These are phyloP conservation scores for Cheirogaleus medius DNA, from an alignment of 2,113 vertebrate species.

Conservation along the genomic window DNA sequence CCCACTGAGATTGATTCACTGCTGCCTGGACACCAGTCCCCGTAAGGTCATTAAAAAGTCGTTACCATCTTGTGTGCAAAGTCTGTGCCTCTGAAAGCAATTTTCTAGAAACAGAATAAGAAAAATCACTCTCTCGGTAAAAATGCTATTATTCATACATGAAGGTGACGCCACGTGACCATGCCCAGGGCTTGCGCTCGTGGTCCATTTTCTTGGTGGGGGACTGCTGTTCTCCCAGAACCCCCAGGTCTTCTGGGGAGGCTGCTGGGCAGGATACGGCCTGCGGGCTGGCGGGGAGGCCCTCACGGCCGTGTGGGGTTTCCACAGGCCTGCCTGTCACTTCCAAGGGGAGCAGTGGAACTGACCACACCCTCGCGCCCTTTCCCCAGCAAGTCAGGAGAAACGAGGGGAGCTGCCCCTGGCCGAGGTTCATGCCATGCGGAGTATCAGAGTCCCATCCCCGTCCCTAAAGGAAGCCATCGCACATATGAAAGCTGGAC, in stretches of 20 bases:
- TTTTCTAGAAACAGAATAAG: conserved; percentile 64
- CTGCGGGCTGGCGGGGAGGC: rapidly evolving
- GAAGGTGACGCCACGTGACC: not conserved
- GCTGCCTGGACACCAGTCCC: conserved; percentile 67
- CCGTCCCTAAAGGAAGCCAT: rapidly evolving
- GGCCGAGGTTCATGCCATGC: rapidly evolving
- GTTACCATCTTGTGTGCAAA: conserved; percentile 67
- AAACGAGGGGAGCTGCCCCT: not conserved
- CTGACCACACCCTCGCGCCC: rapidly evolving
- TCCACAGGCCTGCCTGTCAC: not conserved
- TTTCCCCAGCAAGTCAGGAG: not conserved
- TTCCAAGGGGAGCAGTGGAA: no score
- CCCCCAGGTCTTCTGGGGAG: no score
- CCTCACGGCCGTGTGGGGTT: not conserved
- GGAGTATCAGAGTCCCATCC: not conserved
- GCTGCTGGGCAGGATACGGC: not conserved
- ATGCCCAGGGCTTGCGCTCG: not conserved
- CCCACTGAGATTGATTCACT: conserved; percentile 64
- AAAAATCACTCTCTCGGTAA: conserved; percentile 41
- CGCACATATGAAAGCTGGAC: not conserved
- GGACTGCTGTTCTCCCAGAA: not conserved
- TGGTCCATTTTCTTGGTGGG: not conserved
- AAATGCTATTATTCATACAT: conserved; percentile 21
- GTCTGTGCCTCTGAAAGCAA: conserved; percentile 57
- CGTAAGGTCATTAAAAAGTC: conserved; percentile 76